These are phyloP conservation scores for Cataglyphis albicans DNA, from an alignment of 2,888 invertebrate genomes.

Conservation along the genomic window DNA sequence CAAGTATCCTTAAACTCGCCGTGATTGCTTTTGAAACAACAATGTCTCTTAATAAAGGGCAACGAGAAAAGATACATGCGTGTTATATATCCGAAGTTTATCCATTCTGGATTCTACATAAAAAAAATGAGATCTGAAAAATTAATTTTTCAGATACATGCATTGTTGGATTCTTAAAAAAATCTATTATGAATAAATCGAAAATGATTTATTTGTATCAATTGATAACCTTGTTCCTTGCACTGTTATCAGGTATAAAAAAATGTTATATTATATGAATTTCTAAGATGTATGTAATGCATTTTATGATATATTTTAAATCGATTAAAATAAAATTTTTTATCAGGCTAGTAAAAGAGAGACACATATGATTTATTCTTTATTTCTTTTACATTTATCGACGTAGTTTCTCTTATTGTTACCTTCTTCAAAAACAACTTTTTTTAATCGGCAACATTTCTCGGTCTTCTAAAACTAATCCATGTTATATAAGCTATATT, in stretches of 20 bases:
- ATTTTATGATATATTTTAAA: background rate
- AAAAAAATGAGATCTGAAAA: background rate
- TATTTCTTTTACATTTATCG: background rate
- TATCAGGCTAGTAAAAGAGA: too few relatives aligned
- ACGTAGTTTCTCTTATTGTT: background rate
- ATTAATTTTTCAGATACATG: background rate
- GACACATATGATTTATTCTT: background rate
- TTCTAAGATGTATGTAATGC: background rate
- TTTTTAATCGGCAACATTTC: conserved; percentile 67
- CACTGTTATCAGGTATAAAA: background rate
- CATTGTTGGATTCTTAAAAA: background rate
- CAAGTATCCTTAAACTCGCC: background rate
- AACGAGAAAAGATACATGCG: background rate
- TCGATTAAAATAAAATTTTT: background rate
- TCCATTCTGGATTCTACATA: background rate
- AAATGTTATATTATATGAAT: background rate
- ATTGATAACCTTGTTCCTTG: background rate
- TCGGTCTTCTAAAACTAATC: conserved; percentile 70
- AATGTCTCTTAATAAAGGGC: too few relatives aligned
- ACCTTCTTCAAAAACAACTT: background rate
- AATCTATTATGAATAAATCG: background rate
- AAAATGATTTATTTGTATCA: background rate
- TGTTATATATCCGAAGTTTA: background rate
- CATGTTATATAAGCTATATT: conserved; percentile 69
- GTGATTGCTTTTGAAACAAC: background rate